These are phyloP conservation scores for Dromiciops gliroides DNA, from an alignment of 2,113 vertebrate genomes.

Conservation along the genomic window DNA sequence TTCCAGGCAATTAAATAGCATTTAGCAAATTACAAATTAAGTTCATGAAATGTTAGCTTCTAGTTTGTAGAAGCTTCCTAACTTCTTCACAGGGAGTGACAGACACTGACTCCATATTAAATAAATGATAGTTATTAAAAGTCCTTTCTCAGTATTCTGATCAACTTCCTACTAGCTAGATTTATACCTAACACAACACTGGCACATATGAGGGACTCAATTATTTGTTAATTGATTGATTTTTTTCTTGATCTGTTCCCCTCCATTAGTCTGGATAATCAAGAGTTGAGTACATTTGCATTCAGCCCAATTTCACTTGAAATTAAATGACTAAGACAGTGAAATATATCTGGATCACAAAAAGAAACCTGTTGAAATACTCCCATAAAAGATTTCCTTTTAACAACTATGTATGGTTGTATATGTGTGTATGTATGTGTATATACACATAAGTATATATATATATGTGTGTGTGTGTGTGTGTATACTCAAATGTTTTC, in stretches of 20 bases:
- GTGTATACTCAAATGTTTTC: too few relatives aligned
- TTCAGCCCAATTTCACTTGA: background rate
- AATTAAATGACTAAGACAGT: constrained; percentile 33
- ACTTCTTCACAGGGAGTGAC: constrained; percentile 21
- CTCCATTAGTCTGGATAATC: constrained; percentile 7
- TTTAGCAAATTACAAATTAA: constrained; percentile 46
- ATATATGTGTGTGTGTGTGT: too few relatives aligned
- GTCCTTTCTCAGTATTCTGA: background rate
- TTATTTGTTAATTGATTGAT: background rate
- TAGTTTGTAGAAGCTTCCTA: background rate
- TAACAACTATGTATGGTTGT: background rate
- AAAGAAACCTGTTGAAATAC: constrained; percentile 21
- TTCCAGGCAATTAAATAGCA: background rate
- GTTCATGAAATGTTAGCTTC: constrained; percentile 14
- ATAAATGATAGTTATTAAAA: background rate
- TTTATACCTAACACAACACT: background rate
- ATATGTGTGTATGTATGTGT: background rate
- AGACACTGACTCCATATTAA: background rate
- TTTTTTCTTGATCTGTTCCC: background rate
- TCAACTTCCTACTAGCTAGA: background rate
- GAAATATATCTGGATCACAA: constrained; percentile 17
- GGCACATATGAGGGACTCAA: background rate
- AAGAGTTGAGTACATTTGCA: constrained; percentile 27
- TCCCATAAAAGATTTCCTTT: constrained; percentile 5
- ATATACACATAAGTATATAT: too few relatives aligned